Evolutionary conservation across 2,888 invertebrate genomes (phyloP), one percentile per base, ranked within the genome.

Genomic region (Polydrusus cervinus): DNA sequence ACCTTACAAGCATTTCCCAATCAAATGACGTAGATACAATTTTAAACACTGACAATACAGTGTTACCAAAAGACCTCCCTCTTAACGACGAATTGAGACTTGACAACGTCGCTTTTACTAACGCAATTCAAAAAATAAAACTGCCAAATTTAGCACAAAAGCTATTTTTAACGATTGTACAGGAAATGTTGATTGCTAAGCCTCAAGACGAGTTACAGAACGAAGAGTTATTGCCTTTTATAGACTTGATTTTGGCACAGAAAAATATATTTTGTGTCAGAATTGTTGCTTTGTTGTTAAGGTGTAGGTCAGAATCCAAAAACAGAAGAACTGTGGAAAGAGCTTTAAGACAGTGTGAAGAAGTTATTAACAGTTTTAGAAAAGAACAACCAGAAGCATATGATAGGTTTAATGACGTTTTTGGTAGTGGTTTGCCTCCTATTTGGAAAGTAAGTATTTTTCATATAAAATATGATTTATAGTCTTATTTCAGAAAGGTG

Each of bases 81-180:
- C 86, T 97, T 30, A 91, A 96, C 78, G 98, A 98, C 87, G 98
- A 98, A 81, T 92, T 96, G 1, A 90, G 97, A 68, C 88, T 98
- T 49, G 93, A 97, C 81, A 91, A 91, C 79, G 92, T 97, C 61
- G 88, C 92, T 76, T 96, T 94, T 84, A 86, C 89, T 5, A 92
- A 75, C 1, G 51, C 47, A 11, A 90, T 91, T 8, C 79, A 82
- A 34, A 78, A 70, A 14, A 57, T 77, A 8, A 70, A 76, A 81
- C 85, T 97, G 73, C 92, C 93, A 0, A 91, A 92, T 79, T 86
- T 93, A 45, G 92, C 95, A 80, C 95, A 97, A 85, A 92, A 93
- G n/a, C 87, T 96, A 11, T 89, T 98, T 64, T 86, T 98, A 67
- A 89, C 93, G 25, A 91, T 92, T 82, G 93, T 94, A 65, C 92